Evolutionary conservation across 1,140 invertebrate genomes (phyloP), one percentile per base, ranked within the genome.

Genomic region (Hesperophylax magnus): DNA sequence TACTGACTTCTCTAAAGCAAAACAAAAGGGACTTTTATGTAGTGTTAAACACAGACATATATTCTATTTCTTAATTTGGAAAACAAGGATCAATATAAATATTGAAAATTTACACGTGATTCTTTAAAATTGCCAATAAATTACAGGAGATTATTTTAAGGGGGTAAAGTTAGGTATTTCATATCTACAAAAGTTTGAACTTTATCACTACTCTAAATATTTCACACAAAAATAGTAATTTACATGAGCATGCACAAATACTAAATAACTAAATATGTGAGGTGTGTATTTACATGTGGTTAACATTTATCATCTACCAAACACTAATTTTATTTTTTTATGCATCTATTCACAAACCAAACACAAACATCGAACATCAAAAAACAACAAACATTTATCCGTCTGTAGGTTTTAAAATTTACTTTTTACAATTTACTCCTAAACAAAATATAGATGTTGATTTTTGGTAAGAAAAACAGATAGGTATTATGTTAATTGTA

Each of bases 401-500:
- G 24, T 71, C 31, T 71, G 31, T 71, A 71, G 67, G 67, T 52
- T 71, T 11, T 47, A 7, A 71, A 47, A 71, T 20, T 52, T 20
- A 53, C 9, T 47, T 20, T 71, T 71, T 71, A 71, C 18, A 52
- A 31, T 67, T 27, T 34, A 27, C 31, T 67, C 31, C 27, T 67
- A n/a, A 67, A n/a, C 14, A 14, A 52, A 71, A 65, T 24, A 67
- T 20, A 27, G 58, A 77, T 63, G 54, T 75, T 75, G 24, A 75
- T 63, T 75, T 24, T 77, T 63, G 56, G 56, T 47, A 77, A 77
- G 75, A n/a, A 77, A 77, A 77, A 61, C 52, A 53, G n/a, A 39
- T 47, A 75, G 22, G 22, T 75, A 47, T 47, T 47, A 61, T 20
- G 34, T 78, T 78, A 78, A 65, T 67, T 78, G 31, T 39, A 71